Percentiles rank a stretch among this genome's conserved stretches.
phyloP scores from a whole-genome alignment of 2,888 invertebrate genomes.

The Lymantria dispar region DNA sequence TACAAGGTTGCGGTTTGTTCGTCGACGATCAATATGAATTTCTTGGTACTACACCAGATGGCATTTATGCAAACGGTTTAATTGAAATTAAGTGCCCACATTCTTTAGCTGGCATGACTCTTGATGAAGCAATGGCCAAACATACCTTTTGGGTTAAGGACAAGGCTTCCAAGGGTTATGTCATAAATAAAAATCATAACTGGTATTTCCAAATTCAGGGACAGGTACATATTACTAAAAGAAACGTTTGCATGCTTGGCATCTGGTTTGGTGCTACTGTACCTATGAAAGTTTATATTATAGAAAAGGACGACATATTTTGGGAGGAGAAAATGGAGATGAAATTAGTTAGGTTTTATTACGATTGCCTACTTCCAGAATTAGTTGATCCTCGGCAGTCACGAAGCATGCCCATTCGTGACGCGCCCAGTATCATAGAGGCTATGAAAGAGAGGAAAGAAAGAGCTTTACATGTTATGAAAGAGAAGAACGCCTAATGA shows the following conservation, averaged over 20 bases:
- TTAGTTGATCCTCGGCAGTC: too few species aligned
- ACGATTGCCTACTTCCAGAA: background rate
- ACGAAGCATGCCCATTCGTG: too few species aligned
- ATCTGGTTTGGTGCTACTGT: background rate
- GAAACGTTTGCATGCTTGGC: background rate
- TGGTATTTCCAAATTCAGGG: too few species aligned
- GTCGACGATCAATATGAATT: too few species aligned
- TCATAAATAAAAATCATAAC: background rate
- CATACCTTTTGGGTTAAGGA: background rate
- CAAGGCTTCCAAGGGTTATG: background rate
- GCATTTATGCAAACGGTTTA: too few species aligned
- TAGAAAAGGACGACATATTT: slow-evolving; percentile 3
- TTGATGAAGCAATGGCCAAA: background rate
- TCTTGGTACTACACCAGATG: too few species aligned
- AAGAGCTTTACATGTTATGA: too few species aligned
- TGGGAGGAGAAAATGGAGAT: slow-evolving; percentile 8
- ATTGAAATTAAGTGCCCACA: too few species aligned
- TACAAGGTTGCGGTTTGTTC: too few species aligned
- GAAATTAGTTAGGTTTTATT: background rate
- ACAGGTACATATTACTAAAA: too few species aligned
- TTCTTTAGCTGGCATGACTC: background rate
- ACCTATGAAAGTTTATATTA: slow-evolving; percentile 1
- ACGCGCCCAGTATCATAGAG: background rate
- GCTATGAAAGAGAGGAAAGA: too few species aligned
- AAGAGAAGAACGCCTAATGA: too few species aligned